Evolutionary conservation across 1,140 invertebrate genomes (phyloP).

Genomic region (Dolichoris vasculosae): DNA sequence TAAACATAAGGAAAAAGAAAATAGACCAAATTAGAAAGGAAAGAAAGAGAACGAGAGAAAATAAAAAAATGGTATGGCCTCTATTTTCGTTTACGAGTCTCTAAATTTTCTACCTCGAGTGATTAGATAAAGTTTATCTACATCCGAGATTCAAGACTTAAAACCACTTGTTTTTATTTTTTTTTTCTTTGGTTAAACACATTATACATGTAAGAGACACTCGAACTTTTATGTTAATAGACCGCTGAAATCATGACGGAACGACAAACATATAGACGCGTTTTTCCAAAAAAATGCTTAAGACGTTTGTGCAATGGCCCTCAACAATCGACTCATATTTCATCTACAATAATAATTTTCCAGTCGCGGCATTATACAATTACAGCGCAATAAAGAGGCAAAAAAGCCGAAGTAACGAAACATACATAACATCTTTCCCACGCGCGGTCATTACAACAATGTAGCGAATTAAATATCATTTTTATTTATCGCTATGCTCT

Average conservation of each 20-base stretch:
- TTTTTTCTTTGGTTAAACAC: neutral
- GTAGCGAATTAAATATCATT: slow-evolving; percentile 31
- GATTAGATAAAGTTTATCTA: slow-evolving; percentile 46
- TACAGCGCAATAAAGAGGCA: slow-evolving; percentile 13
- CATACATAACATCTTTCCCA: slow-evolving; percentile 26
- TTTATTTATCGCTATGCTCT: slow-evolving; percentile 13
- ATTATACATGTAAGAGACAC: neutral
- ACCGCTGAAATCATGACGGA: neutral
- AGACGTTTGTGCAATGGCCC: neutral
- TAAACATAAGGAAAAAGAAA: neutral
- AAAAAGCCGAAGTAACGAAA: slow-evolving; percentile 13
- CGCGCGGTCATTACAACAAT: slow-evolving; percentile 31
- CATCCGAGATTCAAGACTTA: neutral
- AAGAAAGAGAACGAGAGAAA: slow-evolving; percentile 47
- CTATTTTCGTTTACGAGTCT: slow-evolving; percentile 26
- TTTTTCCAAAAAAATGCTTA: slow-evolving; percentile 26
- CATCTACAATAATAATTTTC: slow-evolving; percentile 36
- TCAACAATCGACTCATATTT: slow-evolving; percentile 33
- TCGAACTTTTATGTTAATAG: neutral
- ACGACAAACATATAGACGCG: neutral
- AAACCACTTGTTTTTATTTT: neutral
- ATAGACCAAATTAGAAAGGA: neutral
- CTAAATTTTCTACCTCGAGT: neutral
- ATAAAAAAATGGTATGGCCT: slow-evolving; percentile 22
- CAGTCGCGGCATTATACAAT: slow-evolving; percentile 26